phyloP scores from a whole-genome alignment of 2,797 vertebrate species.

The Centropyge bicolor region DNA sequence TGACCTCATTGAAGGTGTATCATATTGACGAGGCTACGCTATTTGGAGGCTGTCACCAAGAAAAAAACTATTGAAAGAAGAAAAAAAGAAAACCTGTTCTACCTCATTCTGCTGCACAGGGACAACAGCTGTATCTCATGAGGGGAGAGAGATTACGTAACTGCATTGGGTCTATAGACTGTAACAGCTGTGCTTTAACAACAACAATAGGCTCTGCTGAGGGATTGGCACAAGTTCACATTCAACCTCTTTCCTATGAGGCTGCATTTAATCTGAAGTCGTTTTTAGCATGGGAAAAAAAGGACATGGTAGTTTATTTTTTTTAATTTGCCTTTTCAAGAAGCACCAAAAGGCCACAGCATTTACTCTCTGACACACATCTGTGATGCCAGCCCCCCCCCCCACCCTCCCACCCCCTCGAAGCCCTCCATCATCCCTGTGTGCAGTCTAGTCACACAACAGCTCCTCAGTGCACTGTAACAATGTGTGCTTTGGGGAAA shows the following conservation, averaged over 20 bases:
- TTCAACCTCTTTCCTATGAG: constrained; percentile 56
- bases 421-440: constrained; percentile 14
- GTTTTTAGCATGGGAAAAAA: constrained; percentile 50
- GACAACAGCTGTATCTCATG: constrained; percentile 44
- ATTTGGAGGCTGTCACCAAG: not conserved
- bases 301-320: constrained; percentile 12
- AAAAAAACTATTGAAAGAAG: not conserved
- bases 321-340: constrained; percentile 20
- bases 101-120: constrained; percentile 25
- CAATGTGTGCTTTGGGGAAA: constrained; percentile 50
- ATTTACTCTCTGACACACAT: constrained; percentile 16
- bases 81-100: constrained; percentile 14
- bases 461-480: constrained; percentile 50
- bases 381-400: constrained; percentile 2
- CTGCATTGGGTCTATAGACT: constrained; percentile 36
- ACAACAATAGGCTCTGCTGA: constrained; percentile 57
- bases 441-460: constrained; percentile 45
- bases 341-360: constrained; percentile 14
- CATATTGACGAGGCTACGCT: not conserved
- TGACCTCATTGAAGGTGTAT: not conserved
- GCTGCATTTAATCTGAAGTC: constrained; percentile 43
- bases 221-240: constrained; percentile 50
- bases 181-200: constrained; percentile 67
- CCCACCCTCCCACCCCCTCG: too few relatives aligned
- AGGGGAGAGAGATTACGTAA: constrained; percentile 60